Evolutionary conservation across 2,888 invertebrate species (phyloP), one percentile per base, ranked within the genome.

Genomic region (Ametastegia equiseti): DNA sequence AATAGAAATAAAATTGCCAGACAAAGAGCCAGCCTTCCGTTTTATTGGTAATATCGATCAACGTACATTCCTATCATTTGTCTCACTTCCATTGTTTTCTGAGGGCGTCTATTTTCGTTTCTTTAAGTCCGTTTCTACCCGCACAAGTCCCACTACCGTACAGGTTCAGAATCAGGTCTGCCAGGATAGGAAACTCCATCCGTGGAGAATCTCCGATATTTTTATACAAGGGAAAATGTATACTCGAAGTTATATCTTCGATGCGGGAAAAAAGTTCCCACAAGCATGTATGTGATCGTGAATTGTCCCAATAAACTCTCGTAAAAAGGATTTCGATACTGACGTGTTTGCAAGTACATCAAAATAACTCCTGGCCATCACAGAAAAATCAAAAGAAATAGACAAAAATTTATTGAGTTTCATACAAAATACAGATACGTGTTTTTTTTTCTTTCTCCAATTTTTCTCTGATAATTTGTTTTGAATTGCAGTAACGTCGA

Each of bases 401-500:
- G 3, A 54, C 1, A 47, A 47, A 47, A 4, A 54, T 54, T 54
- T 23, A 11, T 23, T 23, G 9, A 23, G 0, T 19, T 23, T 19
- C 23, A 54, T n/a, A n/a, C n/a, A 54, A 54, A 54, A 23, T 23
- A 0, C 23, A 0, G 11, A 54, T 54, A 4, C 7, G 23, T 54
- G 19, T 2, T 42, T 42, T 42, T 42, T 42, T 42, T 11, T n/a
- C n/a, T n/a, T n/a, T n/a, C n/a, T n/a, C n/a, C n/a, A 15, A 13
- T 75, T 36, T 0, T 36, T 75, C 1, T 19, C 33, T 2, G 2
- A n/a, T n/a, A n/a, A n/a, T 75, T 54, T 11, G 7, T 33, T 83
- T 63, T 82, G 79, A 30, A 88, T 88, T n/a, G 19, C 85, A 90
- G 90, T 84, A 82, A 81, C 83, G 81, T 83, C 71, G 82, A 79